Percentiles rank a stretch among this genome's conserved stretches.
Conservation (phyloP, 2,888 invertebrate genomes). For the Iselma pallidipennis region DNA sequence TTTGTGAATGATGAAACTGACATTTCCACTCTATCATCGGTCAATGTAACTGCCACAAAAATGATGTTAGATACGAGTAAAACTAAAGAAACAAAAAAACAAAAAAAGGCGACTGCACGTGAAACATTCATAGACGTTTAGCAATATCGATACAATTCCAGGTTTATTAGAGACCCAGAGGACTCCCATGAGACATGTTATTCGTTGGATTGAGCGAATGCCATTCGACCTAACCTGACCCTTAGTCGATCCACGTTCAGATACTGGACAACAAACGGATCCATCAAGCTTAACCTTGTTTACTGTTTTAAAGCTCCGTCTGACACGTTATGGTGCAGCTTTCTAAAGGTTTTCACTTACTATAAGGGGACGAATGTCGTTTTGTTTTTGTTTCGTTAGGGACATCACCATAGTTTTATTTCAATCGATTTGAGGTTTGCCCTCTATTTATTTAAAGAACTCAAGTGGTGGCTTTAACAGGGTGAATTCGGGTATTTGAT, state of each 20-base stretch:
- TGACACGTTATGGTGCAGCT: slow-evolving; percentile 28
- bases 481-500: background rate
- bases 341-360: slow-evolving; percentile 28
- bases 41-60: background rate
- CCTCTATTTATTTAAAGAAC: too few relatives aligned
- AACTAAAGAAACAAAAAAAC: slow-evolving; percentile 4
- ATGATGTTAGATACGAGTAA: background rate
- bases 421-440: background rate
- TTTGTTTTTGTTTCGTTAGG: too few relatives aligned
- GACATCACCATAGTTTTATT: background rate
- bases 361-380: background rate
- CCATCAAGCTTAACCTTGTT: slow-evolving; percentile 34
- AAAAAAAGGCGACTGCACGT: slow-evolving; percentile 8
- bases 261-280: slow-evolving; percentile 25
- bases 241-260: slow-evolving; percentile 10
- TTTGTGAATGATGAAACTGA: background rate
- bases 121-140: slow-evolving; percentile 8
- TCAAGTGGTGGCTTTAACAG: too few relatives aligned
- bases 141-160: slow-evolving; percentile 15
- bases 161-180: slow-evolving; percentile 16
- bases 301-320: slow-evolving; percentile 26
- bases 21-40: background rate
- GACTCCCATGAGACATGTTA: slow-evolving; percentile 12
- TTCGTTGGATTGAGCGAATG: slow-evolving; percentile 13
- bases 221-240: slow-evolving; percentile 24